Evolutionary conservation across 1,140 invertebrate species (phyloP), one percentile per base, ranked within the genome.

Genomic region (Drosophila rufa): DNA sequence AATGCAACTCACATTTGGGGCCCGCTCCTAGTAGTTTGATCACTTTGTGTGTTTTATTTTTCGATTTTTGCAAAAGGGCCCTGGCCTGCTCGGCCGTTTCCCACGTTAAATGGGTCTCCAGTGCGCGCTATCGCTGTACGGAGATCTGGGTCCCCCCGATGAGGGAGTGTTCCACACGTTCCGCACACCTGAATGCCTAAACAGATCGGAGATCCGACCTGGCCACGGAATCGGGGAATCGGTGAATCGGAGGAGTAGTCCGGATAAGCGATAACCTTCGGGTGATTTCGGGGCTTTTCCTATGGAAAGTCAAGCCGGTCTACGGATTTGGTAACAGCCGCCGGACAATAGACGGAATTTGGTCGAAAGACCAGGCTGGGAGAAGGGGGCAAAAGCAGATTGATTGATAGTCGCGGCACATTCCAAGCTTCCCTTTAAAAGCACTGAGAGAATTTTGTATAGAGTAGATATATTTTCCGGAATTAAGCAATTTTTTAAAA

Each of bases 371-470:
- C 19, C 38, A 36, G 19, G 14, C 19, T 19, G 46, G 33, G 40
- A 66, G 66, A 66, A 73, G 81, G 85, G 67, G 78, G 57, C 68
- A 80, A 66, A n/a, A 38, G 43, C 53, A 69, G 83, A 82, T 78
- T 89, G 85, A 89, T 89, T 89, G 85, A 89, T 89, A 89, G 85
- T 89, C 85, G 67, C 71, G 85, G 85, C 85, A 89, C 85, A 89
- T 89, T 90, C 85, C 85, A 81, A 56, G 78, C 84, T 83, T 58
- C 83, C 76, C 74, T 64, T 62, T 68, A 33, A 40, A 14, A 15
- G 40, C 48, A 70, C 47, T 17, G 17, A 2, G 1, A 70, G 8
- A 30, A 30, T 30, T 30, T 30, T 30, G 22, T 25, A 25, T 25
- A 25, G 22, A 25, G 22, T 25, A 25, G 22, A 25, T 25, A 4